Base-by-base conservation (phyloP, 2,797 vertebrate species). In the Tadarida brasiliensis region DNA sequence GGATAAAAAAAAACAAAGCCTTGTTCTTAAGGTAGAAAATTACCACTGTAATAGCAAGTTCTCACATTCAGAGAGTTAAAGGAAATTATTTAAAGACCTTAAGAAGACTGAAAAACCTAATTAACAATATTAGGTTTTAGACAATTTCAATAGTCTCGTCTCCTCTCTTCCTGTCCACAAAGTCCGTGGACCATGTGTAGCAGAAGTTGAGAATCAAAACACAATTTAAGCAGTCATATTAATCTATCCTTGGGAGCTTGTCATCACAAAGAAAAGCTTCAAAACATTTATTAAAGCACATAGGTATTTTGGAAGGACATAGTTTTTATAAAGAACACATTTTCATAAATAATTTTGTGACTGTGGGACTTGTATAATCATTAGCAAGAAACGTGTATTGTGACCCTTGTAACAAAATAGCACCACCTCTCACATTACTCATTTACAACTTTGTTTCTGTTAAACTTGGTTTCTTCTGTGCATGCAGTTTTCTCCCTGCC, bases 381-480 rank as follows among this genome's bases (percentile, higher is more conserved):
- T 47, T 54, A 65, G 28, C 81, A 54, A 91, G 22, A 77, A 77
- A 73, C 11, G 3, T 77, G 80, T 71, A 77, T 24, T 2, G 5
- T 89, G 90, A 82, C 73, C 85, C 77, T 78, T 91, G 93, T 93
- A 70, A 96, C 87, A 74, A 88, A 92, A 87, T 47, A 63, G 71
- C 1, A 1, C 71, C 59, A 6, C 39, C 84, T 70, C 11, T 85
- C 57, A 44, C 7, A 20, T 93, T 88, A 73, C 67, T 95, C 92
- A 88, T 96, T 96, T 89, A 94, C 49, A 70, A 67, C 77, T 51
- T 59, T 49, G 44, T 22, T 95, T 85, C 59, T 83, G 49, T 56
- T 33, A 16, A 30, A 19, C 49, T 65, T 8, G 30, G 63, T 91
- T 70, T 63, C 33, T 82, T 74, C n/a, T 16, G 10, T 56, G 26